Evolutionary conservation across 2,113 vertebrate species (phyloP), one percentile per base, ranked within the genome.

Genomic region (Tetrao urogallus): DNA sequence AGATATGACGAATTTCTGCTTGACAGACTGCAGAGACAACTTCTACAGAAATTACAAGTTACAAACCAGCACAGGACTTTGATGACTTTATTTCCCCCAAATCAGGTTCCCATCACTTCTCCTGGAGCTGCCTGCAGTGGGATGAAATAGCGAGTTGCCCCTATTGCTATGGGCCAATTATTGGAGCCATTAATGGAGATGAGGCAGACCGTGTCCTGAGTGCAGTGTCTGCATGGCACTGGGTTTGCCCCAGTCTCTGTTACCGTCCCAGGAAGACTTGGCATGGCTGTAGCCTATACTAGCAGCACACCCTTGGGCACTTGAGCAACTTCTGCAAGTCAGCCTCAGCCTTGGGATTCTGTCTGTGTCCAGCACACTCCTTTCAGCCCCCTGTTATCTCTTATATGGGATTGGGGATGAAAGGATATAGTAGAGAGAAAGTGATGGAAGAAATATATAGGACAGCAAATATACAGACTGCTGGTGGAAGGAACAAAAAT

Each of bases 1-100:
- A 93, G 82, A 86, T 78, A 90, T 91, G 90, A 94, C 11, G 13
- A 88, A 91, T 92, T 91, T 86, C 79, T 93, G n/a, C 75, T 90
- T 76, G 66, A 80, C 63, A 86, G 47, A 65, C 43, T 48, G 50
- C 36, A 54, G 58, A 95, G 82, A 86, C 30, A 90, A 65, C 36
- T 69, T 80, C 15, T 69, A 65, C 79, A 94, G 77, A 93, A 94
- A 80, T 72, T 77, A 69, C 79, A 93, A 42, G 60, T 77, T 87
- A 87, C 52, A 19, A 89, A 88, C 12, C 21, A 76, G 82, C 28
- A 52, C 50, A 83, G 91, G 65, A 47, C 28, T 48, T 40, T 45
- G 43, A 47, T 43, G 30, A 89, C 88, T 90, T 89, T 78, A 40
- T 48, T 94, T 78, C 82, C 88, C 66, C 54, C 11, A 21, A n/a